Evolutionary conservation across 2,113 vertebrate species (phyloP), one percentile per base, ranked within the genome.

Genomic region (Eptesicus fuscus): DNA sequence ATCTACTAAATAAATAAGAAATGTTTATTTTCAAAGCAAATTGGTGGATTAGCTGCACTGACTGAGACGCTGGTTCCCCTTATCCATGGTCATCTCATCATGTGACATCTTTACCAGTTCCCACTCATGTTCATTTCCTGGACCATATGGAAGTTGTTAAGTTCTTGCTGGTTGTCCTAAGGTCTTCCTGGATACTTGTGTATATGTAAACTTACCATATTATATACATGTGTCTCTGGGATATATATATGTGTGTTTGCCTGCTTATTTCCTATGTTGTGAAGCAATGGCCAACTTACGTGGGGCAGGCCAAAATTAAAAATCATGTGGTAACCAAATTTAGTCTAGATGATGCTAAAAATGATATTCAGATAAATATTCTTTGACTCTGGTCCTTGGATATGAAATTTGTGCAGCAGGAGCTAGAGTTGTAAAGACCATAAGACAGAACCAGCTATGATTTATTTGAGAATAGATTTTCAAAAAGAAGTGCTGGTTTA

Each of bases 191-290:
- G 96, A 94, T 96, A 96, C 61, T 35, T 89, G n/a, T 98, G 88
- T 98, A 97, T 97, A 84, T 98, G 88, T 98, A 9, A 98, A 96
- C 98, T 98, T 97, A 96, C 83, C 93, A 87, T 91, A 90, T 98
- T 95, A 87, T 98, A 96, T 98, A 96, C 98, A 98, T 98, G 98
- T 99, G 98, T 98, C 98, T 97, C 25, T 95, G 96, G 97, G 97
- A 97, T 98, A 90, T 98, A 89, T 98, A 96, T 97, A 93, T 98
- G 97, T 98, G 95, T 98, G 96, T 98, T 98, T 98, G 98, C 98
- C 97, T 98, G 98, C 98, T 98, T 98, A 88, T 98, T 98, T 97
- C 98, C 97, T 98, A 90, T 98, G 95, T 98, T 97, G 97, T 98
- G 98, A 98, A 98, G 98, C 98, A 98, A 96, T 53, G 42, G 95